phyloP scores from a whole-genome alignment of 2,888 invertebrate genomes.

The Agelastica alni region DNA sequence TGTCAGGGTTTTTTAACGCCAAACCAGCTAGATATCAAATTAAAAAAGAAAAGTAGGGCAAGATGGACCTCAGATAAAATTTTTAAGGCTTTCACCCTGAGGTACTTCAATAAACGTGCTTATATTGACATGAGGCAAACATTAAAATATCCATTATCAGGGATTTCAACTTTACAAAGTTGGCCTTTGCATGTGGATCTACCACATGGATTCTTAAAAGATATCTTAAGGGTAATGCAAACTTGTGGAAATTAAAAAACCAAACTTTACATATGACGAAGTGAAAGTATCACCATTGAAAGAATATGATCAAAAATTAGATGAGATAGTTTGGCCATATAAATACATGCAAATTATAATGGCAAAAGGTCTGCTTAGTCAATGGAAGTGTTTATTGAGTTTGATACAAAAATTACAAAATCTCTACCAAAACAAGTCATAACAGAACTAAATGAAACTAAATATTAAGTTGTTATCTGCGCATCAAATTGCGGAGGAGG shows the following conservation, averaged over 20 bases:
- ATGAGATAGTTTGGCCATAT: slow-evolving; percentile 5
- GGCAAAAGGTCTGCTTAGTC: slow-evolving; percentile 29
- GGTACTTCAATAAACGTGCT: slow-evolving; percentile 31
- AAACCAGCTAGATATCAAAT: slow-evolving; percentile 10
- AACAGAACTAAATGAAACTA: slow-evolving; percentile 26
- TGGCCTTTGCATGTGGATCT: slow-evolving; percentile 37
- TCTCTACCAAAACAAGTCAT: slow-evolving; percentile 34
- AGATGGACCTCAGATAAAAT: slow-evolving; percentile 28
- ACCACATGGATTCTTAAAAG: slow-evolving; percentile 29
- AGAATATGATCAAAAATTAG: slow-evolving; percentile 13
- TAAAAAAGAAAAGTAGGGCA: slow-evolving; percentile 19
- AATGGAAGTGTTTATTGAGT: slow-evolving; percentile 39
- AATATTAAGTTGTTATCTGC: slow-evolving; percentile 42
- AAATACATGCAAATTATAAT: slow-evolving; percentile 11
- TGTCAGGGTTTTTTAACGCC: not conserved
- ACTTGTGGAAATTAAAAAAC: slow-evolving; percentile 22
- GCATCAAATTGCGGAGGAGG: slow-evolving; percentile 41
- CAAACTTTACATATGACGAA: slow-evolving; percentile 35
- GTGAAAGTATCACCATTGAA: slow-evolving; percentile 28
- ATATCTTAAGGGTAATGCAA: slow-evolving; percentile 31
- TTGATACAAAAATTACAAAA: slow-evolving; percentile 44
- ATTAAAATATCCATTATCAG: slow-evolving; percentile 33
- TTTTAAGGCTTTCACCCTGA: slow-evolving; percentile 32
- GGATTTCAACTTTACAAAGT: slow-evolving; percentile 31
- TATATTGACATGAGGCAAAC: slow-evolving; percentile 33